Evolutionary conservation across 2,888 invertebrate genomes (phyloP).

Genomic region (Acleris literana): DNA sequence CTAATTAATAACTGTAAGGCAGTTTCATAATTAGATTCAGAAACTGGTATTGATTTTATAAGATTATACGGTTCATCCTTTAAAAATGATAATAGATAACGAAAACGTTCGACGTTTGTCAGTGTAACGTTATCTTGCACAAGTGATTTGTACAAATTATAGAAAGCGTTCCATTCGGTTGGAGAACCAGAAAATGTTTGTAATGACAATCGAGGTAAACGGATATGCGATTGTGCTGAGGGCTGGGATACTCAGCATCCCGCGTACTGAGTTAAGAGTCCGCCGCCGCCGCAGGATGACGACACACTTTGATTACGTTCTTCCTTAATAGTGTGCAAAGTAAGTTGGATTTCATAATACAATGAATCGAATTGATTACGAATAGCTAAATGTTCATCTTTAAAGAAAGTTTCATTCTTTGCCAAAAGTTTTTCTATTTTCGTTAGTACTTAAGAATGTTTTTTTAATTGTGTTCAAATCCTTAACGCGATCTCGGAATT

Average conservation of each 20-base stretch:
- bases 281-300: not conserved
- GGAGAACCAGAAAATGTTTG: slow-evolving; percentile 4
- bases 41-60: slow-evolving; percentile 21
- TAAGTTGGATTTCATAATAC: slow-evolving; percentile 3
- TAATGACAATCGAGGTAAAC: slow-evolving; percentile 1
- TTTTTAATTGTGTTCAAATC: slow-evolving; percentile 17
- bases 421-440: slow-evolving; percentile 8
- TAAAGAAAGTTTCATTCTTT: slow-evolving; percentile 11
- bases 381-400: slow-evolving; percentile 13
- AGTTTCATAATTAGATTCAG: slow-evolving; percentile 10
- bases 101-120: slow-evolving; percentile 9
- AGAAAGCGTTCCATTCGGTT: slow-evolving; percentile 13
- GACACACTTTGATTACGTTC: not conserved
- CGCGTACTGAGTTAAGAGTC: not conserved
- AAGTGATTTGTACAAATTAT: slow-evolving; percentile 8
- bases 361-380: slow-evolving; percentile 14
- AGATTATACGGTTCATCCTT: slow-evolving; percentile 23
- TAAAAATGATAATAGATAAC: slow-evolving; percentile 10
- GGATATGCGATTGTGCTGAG: not conserved
- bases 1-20: slow-evolving; percentile 10
- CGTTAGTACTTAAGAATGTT: slow-evolving; percentile 2
- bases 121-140: slow-evolving; percentile 2
- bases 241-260: not conserved
- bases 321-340: slow-evolving; percentile 5
- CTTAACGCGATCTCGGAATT: slow-evolving; percentile 15